Percentiles rank a stretch among this genome's conserved stretches.
These are phyloP conservation scores for Cephus cinctus DNA, from an alignment of 1,140 invertebrate genomes.

Conservation along the genomic window DNA sequence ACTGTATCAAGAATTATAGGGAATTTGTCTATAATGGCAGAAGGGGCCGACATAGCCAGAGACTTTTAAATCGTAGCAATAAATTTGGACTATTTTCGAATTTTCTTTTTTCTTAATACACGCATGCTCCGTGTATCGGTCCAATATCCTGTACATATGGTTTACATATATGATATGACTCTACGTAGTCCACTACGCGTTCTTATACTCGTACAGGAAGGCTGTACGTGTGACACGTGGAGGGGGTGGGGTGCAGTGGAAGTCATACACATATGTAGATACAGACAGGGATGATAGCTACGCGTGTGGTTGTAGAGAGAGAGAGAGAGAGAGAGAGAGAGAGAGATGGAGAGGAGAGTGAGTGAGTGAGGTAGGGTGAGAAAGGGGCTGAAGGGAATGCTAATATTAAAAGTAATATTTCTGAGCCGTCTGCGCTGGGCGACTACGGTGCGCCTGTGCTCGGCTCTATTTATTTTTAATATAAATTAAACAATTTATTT, in stretches of 20 bases:
- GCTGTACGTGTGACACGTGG: too few species aligned
- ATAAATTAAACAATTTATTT: conserved; percentile 33
- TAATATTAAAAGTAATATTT: conserved; percentile 51
- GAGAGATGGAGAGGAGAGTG: conserved; percentile 13
- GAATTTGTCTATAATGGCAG: neutral
- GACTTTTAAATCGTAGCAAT: conserved; percentile 18
- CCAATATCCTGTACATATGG: neutral
- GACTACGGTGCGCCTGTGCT: conserved; percentile 16
- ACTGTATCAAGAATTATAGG: neutral
- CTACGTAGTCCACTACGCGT: neutral
- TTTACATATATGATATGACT: neutral
- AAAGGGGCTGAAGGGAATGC: conserved; percentile 28
- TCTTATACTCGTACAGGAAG: too few species aligned
- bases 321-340: conserved; percentile 8
- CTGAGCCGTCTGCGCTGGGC: conserved; percentile 35
- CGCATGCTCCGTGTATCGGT: neutral
- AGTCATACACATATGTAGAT: neutral
- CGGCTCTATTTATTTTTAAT: conserved; percentile 32
- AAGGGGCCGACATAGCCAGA: too few species aligned
- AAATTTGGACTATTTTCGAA: neutral
- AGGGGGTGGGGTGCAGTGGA: conserved; percentile 11
- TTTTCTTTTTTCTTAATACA: neutral
- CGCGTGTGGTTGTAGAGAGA: neutral
- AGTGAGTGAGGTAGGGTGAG: neutral
- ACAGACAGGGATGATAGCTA: conserved; percentile 5